A percentile compares a stretch with the other conserved stretches of the same genome.
Conservation (phyloP, 1,140 invertebrate species). For the Liolophura sinensis region DNA sequence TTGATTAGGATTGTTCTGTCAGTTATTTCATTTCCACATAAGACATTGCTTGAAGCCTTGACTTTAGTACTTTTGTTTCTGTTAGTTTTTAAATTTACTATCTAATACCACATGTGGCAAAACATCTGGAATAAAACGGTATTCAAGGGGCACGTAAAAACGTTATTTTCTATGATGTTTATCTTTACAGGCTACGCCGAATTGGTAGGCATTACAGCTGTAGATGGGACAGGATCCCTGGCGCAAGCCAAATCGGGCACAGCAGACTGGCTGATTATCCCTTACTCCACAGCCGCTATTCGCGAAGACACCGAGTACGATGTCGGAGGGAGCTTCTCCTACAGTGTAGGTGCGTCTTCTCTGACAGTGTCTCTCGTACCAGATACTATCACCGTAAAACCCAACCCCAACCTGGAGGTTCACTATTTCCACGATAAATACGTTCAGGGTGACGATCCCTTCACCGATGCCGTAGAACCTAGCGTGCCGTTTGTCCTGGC, state of each 20-base stretch:
- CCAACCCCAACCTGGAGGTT: conserved; percentile 26
- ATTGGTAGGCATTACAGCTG: conserved; percentile 19
- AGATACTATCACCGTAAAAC: conserved; percentile 31
- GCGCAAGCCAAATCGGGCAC: conserved; percentile 12
- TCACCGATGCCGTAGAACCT: conserved; percentile 25
- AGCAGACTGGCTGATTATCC: conserved; percentile 29
- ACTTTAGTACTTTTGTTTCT: too few species aligned
- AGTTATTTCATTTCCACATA: too few species aligned
- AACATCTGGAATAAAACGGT: too few species aligned
- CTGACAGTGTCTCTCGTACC: conserved; percentile 26
- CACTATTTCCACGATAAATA: conserved; percentile 33
- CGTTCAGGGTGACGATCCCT: conserved; percentile 29
- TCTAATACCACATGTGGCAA: too few species aligned
- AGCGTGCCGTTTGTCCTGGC: conserved; percentile 29
- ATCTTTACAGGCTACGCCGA: conserved; percentile 9
- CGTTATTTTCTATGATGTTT: neutral
- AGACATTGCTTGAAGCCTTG: too few species aligned
- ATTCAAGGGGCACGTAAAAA: too few species aligned
- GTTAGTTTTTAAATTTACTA: too few species aligned
- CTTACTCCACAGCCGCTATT: conserved; percentile 25
- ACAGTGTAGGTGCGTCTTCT: conserved; percentile 13
- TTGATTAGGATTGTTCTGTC: too few species aligned
- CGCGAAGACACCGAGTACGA: conserved; percentile 21
- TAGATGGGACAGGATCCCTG: conserved; percentile 22
- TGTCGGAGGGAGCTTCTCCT: conserved; percentile 19